Evolutionary conservation across 2,113 vertebrate genomes (phyloP).

Genomic region (Gnathonemus longibarbis): DNA sequence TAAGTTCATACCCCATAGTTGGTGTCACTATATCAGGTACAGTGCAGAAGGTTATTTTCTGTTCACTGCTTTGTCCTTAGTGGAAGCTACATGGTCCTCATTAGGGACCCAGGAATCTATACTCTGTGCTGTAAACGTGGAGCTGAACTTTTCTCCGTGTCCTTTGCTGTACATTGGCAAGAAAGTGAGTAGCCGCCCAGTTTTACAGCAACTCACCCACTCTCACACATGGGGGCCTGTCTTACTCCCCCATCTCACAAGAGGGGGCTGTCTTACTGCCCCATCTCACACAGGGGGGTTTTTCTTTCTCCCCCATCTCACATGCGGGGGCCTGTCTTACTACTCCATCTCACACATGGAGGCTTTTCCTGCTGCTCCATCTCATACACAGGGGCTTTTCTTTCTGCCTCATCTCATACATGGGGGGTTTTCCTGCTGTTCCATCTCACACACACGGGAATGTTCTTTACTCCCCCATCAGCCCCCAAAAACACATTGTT

Average conservation of each 20-base stretch:
- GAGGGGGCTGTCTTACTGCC: not conserved
- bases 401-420: not conserved
- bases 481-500: not conserved
- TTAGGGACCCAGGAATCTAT: constrained; percentile 63
- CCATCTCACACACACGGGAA: not conserved
- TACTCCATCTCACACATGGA: not conserved
- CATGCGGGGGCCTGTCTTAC: not conserved
- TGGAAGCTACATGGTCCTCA: not conserved
- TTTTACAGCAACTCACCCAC: not conserved
- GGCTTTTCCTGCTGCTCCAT: not conserved
- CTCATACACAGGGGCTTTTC: not conserved
- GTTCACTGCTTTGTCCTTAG: not conserved
- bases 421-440: not conserved
- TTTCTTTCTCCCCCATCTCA: not conserved
- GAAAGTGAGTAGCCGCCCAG: constrained; percentile 37
- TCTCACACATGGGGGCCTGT: not conserved
- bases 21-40: not conserved
- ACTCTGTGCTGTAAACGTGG: constrained; percentile 51
- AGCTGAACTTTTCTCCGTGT: constrained; percentile 40
- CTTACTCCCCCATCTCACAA: not conserved
- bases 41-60: not conserved
- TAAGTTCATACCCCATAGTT: not conserved
- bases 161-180: constrained; percentile 54
- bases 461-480: not conserved
- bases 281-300: not conserved